Conservation (phyloP, 2,113 vertebrate species). For the Rissa tridactyla region DNA sequence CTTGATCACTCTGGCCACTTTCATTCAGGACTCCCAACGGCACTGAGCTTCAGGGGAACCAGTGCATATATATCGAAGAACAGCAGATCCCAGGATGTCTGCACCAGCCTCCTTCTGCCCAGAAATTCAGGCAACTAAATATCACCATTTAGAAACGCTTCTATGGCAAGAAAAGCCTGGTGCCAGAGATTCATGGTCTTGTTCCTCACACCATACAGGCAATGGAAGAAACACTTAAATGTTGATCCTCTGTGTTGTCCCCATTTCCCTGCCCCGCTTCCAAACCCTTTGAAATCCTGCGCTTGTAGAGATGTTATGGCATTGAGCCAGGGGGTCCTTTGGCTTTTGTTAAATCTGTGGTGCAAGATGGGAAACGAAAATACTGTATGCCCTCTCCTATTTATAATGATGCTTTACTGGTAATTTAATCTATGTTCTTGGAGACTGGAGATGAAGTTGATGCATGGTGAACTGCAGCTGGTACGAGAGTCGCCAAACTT, state of each 20-base stretch:
- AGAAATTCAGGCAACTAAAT: not conserved
- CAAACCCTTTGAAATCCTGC: not conserved
- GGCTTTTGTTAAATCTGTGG: not conserved
- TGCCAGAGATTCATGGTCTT: not conserved
- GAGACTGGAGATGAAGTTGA: not conserved
- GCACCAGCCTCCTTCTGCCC: constrained; percentile 2
- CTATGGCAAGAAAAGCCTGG: not conserved
- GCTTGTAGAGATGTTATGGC: not conserved
- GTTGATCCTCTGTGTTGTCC: not conserved
- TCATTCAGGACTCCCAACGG: not conserved
- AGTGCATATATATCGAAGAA: not conserved
- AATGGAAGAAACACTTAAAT: not conserved
- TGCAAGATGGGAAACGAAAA: not conserved
- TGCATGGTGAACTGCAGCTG: not conserved
- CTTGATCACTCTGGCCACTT: not conserved
- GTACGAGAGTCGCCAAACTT: not conserved
- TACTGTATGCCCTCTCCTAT: not conserved
- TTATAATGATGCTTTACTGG: not conserved
- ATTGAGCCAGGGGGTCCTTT: not conserved
- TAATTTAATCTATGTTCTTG: not conserved
- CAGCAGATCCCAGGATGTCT: not conserved
- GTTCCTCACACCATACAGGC: not conserved
- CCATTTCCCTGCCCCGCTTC: not conserved
- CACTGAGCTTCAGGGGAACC: not conserved
- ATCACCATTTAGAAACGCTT: not conserved